Base-by-base conservation (phyloP, 2,888 invertebrate genomes). In the Scaeva pyrastri region DNA sequence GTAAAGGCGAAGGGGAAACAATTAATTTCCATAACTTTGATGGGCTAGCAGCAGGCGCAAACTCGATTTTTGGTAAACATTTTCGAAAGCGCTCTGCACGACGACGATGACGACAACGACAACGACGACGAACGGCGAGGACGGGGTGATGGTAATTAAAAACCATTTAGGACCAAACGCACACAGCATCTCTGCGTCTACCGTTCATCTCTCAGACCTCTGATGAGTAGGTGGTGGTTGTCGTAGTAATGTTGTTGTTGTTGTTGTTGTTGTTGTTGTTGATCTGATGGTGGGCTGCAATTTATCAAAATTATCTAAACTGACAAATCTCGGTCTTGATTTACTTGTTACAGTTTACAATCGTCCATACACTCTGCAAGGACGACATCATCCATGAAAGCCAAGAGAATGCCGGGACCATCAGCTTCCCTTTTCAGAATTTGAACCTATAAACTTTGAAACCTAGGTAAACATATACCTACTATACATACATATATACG, bases 261-360 rank as follows among this genome's bases (percentile, higher is more conserved):
- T 7, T 2, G 12, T 2, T 1, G 12, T 31, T 31, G 31, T 31
- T n/a, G 8, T 31, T 31, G 31, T 31, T 31, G 4, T 31, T 21
- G 50, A 2, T 23, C 3, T 52, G 39, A 21, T 43, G 64, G 64
- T 64, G 72, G 36, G 48, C 41, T 73, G 77, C 78, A 88, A 88
- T 88, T 88, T 87, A 81, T 88, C 88, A 88, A 87, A 88, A 88
- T 88, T 88, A 88, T 88, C 88, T 87, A 74, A 79, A 78, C 73
- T 77, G 84, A 70, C 76, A 84, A 88, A 88, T 88, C 88, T 88
- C 79, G 80, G 86, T 79, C 83, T 86, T 88, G 88, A 88, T 88
- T 88, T 88, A 88, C 88, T 88, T 83, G 88, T 83, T 79, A 80
- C 72, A 85, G 80, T 76, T 76, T 73, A 76, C 85, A 80, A 76